These are phyloP conservation scores for Tetragnatha montana DNA, from an alignment of 2,888 invertebrate genomes.

Conservation along the genomic window DNA sequence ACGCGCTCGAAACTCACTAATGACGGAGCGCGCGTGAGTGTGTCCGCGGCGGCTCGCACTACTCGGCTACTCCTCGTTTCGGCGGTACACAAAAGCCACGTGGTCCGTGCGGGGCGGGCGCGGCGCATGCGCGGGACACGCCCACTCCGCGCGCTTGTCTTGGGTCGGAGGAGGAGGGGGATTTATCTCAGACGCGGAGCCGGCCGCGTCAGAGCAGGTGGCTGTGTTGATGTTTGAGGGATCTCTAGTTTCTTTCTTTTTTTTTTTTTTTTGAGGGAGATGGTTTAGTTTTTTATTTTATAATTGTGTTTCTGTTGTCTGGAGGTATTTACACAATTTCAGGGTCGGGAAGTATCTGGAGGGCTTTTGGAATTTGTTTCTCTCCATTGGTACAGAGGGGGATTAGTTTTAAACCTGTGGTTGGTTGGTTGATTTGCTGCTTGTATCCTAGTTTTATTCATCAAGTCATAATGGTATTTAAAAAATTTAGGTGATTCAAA, in stretches of 20 bases:
- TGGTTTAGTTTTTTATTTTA: too few species aligned
- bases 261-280: not conserved
- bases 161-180: slow-evolving; percentile 4
- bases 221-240: not conserved
- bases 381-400: too few species aligned
- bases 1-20: slow-evolving; percentile 55
- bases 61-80: slow-evolving; percentile 48
- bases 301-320: too few species aligned
- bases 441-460: too few species aligned
- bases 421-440: too few species aligned
- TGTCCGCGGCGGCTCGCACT: slow-evolving; percentile 4
- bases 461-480: too few species aligned
- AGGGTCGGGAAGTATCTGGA: too few species aligned
- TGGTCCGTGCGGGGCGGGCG: slow-evolving; percentile 46
- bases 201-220: not conserved
- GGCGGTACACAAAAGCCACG: slow-evolving; percentile 64
- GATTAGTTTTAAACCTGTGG: too few species aligned
- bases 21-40: slow-evolving; percentile 58
- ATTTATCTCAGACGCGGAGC: slow-evolving; percentile 36
- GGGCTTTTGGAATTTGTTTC: too few species aligned
- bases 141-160: slow-evolving; percentile 44
- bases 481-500: too few species aligned
- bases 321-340: too few species aligned
- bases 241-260: not conserved
- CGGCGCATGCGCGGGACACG: slow-evolving; percentile 30